These are phyloP conservation scores for Eristalis arbustorum DNA, from an alignment of 2,888 invertebrate genomes.

Conservation along the genomic window DNA sequence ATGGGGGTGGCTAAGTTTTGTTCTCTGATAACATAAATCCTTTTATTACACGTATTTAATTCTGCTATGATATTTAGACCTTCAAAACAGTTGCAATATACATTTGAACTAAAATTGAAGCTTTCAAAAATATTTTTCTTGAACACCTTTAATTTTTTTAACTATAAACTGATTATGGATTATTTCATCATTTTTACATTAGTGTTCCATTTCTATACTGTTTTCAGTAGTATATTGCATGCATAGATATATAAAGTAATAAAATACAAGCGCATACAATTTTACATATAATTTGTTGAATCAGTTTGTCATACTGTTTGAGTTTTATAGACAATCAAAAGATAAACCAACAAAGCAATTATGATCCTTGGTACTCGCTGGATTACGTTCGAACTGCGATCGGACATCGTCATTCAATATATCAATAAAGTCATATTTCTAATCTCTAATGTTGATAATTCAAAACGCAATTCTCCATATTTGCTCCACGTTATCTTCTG, in stretches of 20 bases:
- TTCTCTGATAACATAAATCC: conserved; percentile 10
- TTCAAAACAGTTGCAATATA: not conserved
- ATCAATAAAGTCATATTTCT: conserved; percentile 55
- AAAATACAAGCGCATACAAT: not conserved
- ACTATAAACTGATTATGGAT: no score
- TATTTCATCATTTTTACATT: no score
- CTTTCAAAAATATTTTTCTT: no score
- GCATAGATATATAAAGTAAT: not conserved
- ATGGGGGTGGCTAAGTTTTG: conserved; percentile 33
- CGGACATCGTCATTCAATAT: conserved; percentile 30
- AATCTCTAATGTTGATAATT: conserved; percentile 48
- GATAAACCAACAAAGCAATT: conserved; percentile 31
- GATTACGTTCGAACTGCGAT: conserved; percentile 34
- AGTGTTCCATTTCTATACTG: no score
- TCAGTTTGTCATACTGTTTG: not conserved
- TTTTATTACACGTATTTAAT: not conserved
- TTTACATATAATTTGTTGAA: not conserved
- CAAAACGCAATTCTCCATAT: conserved; percentile 52
- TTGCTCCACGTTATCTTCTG: conserved; percentile 50
- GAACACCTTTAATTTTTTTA: no score
- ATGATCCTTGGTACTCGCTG: conserved; percentile 46
- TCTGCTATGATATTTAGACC: not conserved
- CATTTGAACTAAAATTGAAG: no score
- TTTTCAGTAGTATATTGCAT: no score
- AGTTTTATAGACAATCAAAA: conserved; percentile 33